Evolutionary conservation across 1,140 invertebrate genomes (phyloP), one percentile per base, ranked within the genome.

Genomic region (Mercenaria mercenaria): DNA sequence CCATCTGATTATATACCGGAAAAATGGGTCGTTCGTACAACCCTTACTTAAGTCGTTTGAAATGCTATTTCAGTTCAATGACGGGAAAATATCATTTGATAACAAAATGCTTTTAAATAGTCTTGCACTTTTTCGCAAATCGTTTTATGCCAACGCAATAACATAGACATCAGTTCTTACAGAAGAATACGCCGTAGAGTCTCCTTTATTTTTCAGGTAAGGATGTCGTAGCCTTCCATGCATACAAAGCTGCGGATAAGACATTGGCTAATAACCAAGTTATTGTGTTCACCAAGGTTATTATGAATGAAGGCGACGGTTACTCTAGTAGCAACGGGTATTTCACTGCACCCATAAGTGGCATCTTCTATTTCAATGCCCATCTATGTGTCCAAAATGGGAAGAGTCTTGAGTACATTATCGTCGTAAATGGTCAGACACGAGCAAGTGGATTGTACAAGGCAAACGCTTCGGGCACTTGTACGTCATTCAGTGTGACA

Each of bases 221-320:
- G 20, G 20, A n/a, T 64, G 59, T 64, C 6, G 59, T 69, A 10
- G 39, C 56, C n/a, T 79, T 47, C 37, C 20, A 64, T 50, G 59
- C 26, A 26, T 41, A 26, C 56, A 18, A n/a, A 18, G 32, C 41
- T 43, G 61, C 77, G 29, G 59, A 64, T 41, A 77, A 79, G 32
- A 39, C 74, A 69, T 39, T 81, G 37, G 37, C 37, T 50, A 47
- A 80, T 26, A 61, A 72, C 41, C 59, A 50, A 64, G 59, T 67
- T 52, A 47, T 67, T 39, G 86, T 88, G 76, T 80, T 80, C 50
- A 80, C n/a, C 29, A 47, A 88, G 56, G 61, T 81, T 79, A 67
- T 39, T 41, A 47, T 80, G 39, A 77, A 88, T 43, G 77, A 56
- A 47, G 56, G 41, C 23, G 13, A 34, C 11, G 23, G 47, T 10